Base-by-base conservation (phyloP, 2,797 vertebrate genomes). In the Avahi laniger region DNA sequence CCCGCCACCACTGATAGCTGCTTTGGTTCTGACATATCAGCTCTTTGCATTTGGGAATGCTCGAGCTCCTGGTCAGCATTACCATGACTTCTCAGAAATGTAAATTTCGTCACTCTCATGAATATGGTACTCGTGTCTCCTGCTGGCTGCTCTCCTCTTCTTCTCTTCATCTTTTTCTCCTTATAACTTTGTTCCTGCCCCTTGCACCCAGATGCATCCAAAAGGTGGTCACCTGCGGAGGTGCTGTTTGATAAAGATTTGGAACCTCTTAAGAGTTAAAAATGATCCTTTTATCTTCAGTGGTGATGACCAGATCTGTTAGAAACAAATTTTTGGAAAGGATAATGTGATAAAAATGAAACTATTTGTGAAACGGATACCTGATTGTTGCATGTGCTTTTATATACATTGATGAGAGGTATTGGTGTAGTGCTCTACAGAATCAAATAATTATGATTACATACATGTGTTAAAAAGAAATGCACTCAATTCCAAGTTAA, bases 181-280 rank as follows among this genome's bases (percentile, higher is more conserved):
- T 97, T 98, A 97, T 93, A 96, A 96, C 80, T 95, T 85, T 97
- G 80, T 94, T 83, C 33, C 91, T 96, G 41, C 94, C 94, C 97
- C 97, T 97, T 96, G 89, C 35, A 98, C 96, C 96, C 80, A 35
- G 41, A 79, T 95, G 88, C 93, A 97, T 97, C 85, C 84, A 93
- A 97, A 96, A 90, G 97, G 91, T 8, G 94, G 95, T 95, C 98
- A 99, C 98, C 98, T 98, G 98, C 98, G 95, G 99, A 98, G 99
- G 99, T 98, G 99, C 99, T 99, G 98, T 99, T 98, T 99, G 98
- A 98, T 96, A 96, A 97, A 98, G 98, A 98, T 98, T 98, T 92
- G 98, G 97, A 98, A 95, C 92, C 95, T 97, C 96, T 95, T 96
- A 78, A 69, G 46, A 90, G 50, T 94, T 88, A 88, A 91, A 85